These are phyloP conservation scores for Frankliniella fusca DNA, from an alignment of 2,888 invertebrate genomes.

Conservation along the genomic window DNA sequence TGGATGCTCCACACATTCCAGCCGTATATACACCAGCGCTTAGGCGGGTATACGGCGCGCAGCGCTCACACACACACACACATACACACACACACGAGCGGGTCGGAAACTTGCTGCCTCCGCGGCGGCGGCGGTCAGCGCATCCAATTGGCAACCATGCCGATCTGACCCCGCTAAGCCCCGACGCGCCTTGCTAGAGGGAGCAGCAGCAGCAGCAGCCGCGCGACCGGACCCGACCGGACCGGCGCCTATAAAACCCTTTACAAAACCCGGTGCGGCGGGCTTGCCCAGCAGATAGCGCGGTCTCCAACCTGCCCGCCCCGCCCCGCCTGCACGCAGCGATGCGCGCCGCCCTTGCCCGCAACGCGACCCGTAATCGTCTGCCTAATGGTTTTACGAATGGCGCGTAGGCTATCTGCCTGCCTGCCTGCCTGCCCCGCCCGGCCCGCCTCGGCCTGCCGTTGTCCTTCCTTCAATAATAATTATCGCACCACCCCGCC, in stretches of 20 bases:
- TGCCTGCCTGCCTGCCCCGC: neutral
- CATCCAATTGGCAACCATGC: neutral
- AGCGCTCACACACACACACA: conserved; percentile 3
- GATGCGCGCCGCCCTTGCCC: neutral
- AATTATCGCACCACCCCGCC: neutral
- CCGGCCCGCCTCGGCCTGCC: neutral
- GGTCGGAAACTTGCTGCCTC: neutral
- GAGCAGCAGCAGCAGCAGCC: neutral
- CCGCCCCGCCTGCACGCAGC: neutral
- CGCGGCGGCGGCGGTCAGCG: neutral
- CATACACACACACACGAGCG: neutral
- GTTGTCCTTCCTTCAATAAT: neutral
- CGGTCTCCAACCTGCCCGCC: neutral
- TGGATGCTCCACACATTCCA: conserved; percentile 4
- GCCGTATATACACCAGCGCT: neutral
- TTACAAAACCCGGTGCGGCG: no score
- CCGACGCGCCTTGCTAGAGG: neutral
- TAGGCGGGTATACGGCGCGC: neutral
- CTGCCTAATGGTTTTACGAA: conserved; percentile 22
- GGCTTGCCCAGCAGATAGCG: no score
- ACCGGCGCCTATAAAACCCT: no score
- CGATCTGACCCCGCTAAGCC: neutral
- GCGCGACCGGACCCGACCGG: no score
- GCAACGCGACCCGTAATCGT: neutral
- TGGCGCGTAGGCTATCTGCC: neutral